Evolutionary conservation across 2,797 vertebrate species (phyloP).

Genomic region (Bradypodion pumilum): DNA sequence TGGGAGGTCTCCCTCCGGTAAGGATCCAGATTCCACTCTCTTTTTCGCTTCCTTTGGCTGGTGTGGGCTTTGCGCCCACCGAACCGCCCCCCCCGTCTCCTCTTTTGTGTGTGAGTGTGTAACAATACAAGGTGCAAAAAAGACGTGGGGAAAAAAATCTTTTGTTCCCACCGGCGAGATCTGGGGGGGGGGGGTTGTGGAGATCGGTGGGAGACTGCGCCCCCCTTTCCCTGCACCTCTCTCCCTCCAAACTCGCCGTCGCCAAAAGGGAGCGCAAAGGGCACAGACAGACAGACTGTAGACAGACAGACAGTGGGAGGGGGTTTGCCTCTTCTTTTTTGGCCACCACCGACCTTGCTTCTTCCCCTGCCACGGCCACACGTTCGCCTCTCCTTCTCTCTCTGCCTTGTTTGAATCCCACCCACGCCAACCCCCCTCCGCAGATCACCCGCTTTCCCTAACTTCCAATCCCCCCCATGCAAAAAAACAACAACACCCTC

Average conservation of each 20-base stretch:
- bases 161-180: slow-evolving; percentile 30
- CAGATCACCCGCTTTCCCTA: not conserved
- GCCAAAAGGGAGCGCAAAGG: not conserved
- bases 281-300: no score
- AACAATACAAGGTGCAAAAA: not conserved
- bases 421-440: no score
- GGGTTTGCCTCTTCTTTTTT: not conserved
- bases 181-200: slow-evolving; percentile 3
- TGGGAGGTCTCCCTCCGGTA: no score
- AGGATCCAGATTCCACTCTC: no score
- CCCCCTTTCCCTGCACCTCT: slow-evolving; percentile 1
- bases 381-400: not conserved
- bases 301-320: no score
- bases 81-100: not conserved
- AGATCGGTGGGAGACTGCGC: slow-evolving; percentile 4
- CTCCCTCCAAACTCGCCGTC: not conserved
- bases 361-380: not conserved
- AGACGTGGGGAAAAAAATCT: not conserved
- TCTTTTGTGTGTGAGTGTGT: not conserved
- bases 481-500: slow-evolving; percentile 58
- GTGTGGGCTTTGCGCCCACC: no score
- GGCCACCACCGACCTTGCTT: not conserved
- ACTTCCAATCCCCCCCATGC: slow-evolving; percentile 3
- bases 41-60: no score
- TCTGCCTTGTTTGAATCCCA: no score